Evolutionary conservation across 2,797 vertebrate genomes (phyloP), one percentile per base, ranked within the genome.

Genomic region (Mus spretus): DNA sequence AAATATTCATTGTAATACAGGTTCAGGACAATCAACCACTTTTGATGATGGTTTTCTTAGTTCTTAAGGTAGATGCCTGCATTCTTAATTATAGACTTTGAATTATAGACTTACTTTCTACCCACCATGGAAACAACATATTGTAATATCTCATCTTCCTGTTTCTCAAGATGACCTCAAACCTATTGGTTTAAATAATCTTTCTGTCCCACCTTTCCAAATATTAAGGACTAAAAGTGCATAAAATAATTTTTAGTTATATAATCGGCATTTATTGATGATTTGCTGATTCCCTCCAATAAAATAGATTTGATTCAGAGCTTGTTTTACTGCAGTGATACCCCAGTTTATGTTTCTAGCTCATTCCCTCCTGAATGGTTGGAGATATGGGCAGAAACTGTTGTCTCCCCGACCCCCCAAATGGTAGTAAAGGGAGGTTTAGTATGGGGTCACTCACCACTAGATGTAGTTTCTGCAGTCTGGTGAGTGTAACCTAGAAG

Each of bases 401-500:
- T 37, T 57, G 15, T 7, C n/a, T 15, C 13, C 74, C 61, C 3
- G 20, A 10, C 67, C 61, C 3, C 20, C 50, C 19, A 4, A 70
- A 17, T 31, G 17, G 17, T 5, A 26, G 6, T 1, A 13, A 14
- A 26, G 12, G 26, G 31, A 15, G 28, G 7, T 26, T 50, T 5
- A 31, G 34, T 14, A 53, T 1, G 37, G 20, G 40, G 7, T 2
- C 37, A 94, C 96, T 96, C 77, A 97, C 97, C 83, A 34, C 44
- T 82, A 24, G 81, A 4, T 1, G 57, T 75, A 0, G 40, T 40
- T 61, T 20, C 78, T 77, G 72, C 6, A 13, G 50, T 72, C 47
- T 74, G 74, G 17, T 65, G 37, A 22, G 70, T 96, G 1, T 97
- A 97, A 19, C 96, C 96, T 96, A 77, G n/a, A 65, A 10, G 28